Conservation (phyloP, 2,113 vertebrate species). For the Ictalurus furcatus region DNA sequence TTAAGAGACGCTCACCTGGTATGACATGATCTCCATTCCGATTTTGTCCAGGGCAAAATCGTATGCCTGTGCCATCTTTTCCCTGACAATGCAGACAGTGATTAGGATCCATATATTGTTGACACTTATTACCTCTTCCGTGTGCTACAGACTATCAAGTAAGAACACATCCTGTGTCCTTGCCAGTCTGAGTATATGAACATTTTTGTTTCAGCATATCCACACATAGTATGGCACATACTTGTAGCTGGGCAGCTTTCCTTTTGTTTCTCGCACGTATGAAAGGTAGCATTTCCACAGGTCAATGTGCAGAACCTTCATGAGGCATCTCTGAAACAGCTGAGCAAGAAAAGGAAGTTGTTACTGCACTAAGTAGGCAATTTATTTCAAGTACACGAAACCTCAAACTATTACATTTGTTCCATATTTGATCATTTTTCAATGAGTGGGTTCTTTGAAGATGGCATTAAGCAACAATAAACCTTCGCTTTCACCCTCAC, state of each 20-base stretch:
- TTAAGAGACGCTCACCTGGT: slow-evolving; percentile 80
- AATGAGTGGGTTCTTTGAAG: neutral
- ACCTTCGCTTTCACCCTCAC: neutral
- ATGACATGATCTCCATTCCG: slow-evolving; percentile 99
- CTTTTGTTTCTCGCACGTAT: slow-evolving; percentile 99
- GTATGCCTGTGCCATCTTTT: slow-evolving; percentile 99
- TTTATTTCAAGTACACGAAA: neutral
- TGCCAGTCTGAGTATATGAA: neutral
- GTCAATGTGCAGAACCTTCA: slow-evolving; percentile 99
- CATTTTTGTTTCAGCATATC: neutral
- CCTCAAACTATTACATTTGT: neutral
- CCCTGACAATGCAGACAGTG: slow-evolving; percentile 71
- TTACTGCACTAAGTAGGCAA: neutral
- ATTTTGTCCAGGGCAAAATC: slow-evolving; percentile 99
- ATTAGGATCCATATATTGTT: neutral
- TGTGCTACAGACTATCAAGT: neutral
- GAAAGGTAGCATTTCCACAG: slow-evolving; percentile 99
- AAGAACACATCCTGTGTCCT: neutral
- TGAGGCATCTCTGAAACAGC: slow-evolving; percentile 99
- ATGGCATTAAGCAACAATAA: neutral
- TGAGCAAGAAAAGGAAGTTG: slow-evolving; percentile 59
- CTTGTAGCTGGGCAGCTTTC: slow-evolving; percentile 99
- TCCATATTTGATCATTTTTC: neutral
- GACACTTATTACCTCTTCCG: neutral
- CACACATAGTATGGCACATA: slow-evolving; percentile 68